A percentile compares a stretch with the other conserved stretches of the same genome.
These are phyloP conservation scores for Brenthis daphne DNA, from an alignment of 2,888 invertebrate species.

Conservation along the genomic window DNA sequence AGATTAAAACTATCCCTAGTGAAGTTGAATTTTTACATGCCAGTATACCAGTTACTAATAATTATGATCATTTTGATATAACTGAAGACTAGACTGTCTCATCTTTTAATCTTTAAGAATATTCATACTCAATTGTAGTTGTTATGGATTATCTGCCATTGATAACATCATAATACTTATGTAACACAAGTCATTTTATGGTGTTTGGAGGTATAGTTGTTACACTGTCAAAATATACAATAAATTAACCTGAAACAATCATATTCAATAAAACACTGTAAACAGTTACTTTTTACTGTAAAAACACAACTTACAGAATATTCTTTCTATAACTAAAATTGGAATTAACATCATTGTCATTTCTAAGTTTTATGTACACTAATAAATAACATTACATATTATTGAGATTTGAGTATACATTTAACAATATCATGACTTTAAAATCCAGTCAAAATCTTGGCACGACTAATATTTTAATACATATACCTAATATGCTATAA, in stretches of 20 bases:
- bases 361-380: constrained; percentile 17
- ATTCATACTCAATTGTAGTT: too few species aligned
- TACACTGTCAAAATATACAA: not conserved
- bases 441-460: constrained; percentile 38
- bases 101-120: not conserved
- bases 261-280: constrained; percentile 48
- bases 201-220: not conserved
- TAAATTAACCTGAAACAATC: not conserved
- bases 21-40: constrained; percentile 63
- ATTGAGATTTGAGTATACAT: constrained; percentile 27
- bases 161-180: too few species aligned
- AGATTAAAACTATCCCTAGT: constrained; percentile 53
- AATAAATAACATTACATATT: constrained; percentile 14
- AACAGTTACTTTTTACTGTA: constrained; percentile 76
- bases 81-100: constrained; percentile 39
- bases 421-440: constrained; percentile 32
- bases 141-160: too few species aligned
- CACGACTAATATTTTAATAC: constrained; percentile 35
- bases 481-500: constrained; percentile 4
- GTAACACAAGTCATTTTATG: too few species aligned
- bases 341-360: constrained; percentile 43
- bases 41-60: constrained; percentile 56
- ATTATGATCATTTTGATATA: constrained; percentile 44
- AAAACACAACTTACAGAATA: constrained; percentile 71
- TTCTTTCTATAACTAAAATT: constrained; percentile 60